These are phyloP conservation scores for Pachyramphus minor DNA, from an alignment of 2,113 vertebrate genomes.

Conservation along the genomic window DNA sequence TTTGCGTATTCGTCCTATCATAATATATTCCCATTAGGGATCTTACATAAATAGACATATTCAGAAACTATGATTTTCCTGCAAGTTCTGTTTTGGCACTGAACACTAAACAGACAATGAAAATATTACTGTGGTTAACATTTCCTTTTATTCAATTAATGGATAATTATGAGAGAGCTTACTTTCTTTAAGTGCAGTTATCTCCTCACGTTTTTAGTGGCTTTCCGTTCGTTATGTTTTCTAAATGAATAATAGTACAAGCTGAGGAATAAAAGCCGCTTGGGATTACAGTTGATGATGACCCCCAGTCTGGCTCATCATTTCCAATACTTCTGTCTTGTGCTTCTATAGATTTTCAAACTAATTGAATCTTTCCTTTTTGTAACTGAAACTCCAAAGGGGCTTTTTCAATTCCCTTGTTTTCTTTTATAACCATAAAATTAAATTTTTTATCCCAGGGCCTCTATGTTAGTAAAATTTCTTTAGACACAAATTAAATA, in stretches of 20 bases:
- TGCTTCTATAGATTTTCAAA: conserved; percentile 34
- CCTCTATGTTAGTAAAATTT: conserved; percentile 39
- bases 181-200: conserved; percentile 36
- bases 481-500: conserved; percentile 47
- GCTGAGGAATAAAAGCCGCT: conserved; percentile 10
- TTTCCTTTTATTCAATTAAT: conserved; percentile 53
- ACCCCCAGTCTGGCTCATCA: conserved; percentile 37
- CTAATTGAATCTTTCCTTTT: conserved; percentile 71
- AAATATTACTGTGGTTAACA: conserved; percentile 32
- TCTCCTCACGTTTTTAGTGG: conserved; percentile 32
- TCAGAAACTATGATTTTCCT: conserved; percentile 3
- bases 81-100: background rate
- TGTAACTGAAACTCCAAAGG: conserved; percentile 56
- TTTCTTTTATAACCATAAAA: conserved; percentile 61
- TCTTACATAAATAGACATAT: background rate
- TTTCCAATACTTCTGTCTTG: conserved; percentile 49
- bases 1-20: background rate
- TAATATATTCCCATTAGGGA: background rate
- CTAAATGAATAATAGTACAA: conserved; percentile 25
- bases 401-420: conserved; percentile 50
- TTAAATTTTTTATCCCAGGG: conserved; percentile 48
- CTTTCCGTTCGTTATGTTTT: conserved; percentile 44
- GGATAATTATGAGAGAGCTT: conserved; percentile 62
- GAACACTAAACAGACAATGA: background rate
- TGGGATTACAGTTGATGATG: conserved; percentile 61